Base-by-base conservation (phyloP, 2,113 vertebrate genomes). In the Etia nguti region DNA sequence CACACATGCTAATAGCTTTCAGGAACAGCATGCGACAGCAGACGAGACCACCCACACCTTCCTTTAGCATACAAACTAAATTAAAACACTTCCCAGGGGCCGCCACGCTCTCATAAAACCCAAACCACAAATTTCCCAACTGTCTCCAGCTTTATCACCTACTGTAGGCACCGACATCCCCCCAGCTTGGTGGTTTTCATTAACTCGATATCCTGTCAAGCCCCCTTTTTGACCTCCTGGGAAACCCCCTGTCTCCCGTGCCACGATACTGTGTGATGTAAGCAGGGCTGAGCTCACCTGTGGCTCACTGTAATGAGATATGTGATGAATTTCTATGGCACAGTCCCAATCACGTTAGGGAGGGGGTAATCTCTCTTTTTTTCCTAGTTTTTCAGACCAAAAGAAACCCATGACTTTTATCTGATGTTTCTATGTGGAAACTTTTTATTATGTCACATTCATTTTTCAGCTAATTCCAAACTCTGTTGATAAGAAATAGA, bases 81-180 rank as follows among this genome's bases (percentile, higher is more conserved):
- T 91, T 87, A 91, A 94, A 92, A 93, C 62, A 83, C 83, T 77
- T 92, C 91, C 89, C 86, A 62, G 80, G 11, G 65, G 87, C 62
- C 0, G 22, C 55, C 56, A 3, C 48, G 22, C 86, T 85, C 84
- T 85, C 65, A 88, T 92, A 91, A 92, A 90, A 87, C 50, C 79
- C 80, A 90, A 88, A 80, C 87, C 82, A 82, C 89, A 91, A 87
- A 85, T 92, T 92, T 89, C 91, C 88, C 90, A 84, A 81, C 75
- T 57, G 85, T 88, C 92, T 91, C 70, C 79, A 80, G 80, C 75
- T 85, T 89, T 89, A 91, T 84, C 85, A 90, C 89, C 80, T 88
- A 60, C 75, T 81, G 34, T 85, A 86, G 65, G 65, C 79, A 15
- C 81, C 55, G 68, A 86, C 77, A 41, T 41, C 86, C 73, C 52